Conservation (phyloP, 37 sponge, comb jelly and placozoan genomes). For the Axinella damicornis region DNA sequence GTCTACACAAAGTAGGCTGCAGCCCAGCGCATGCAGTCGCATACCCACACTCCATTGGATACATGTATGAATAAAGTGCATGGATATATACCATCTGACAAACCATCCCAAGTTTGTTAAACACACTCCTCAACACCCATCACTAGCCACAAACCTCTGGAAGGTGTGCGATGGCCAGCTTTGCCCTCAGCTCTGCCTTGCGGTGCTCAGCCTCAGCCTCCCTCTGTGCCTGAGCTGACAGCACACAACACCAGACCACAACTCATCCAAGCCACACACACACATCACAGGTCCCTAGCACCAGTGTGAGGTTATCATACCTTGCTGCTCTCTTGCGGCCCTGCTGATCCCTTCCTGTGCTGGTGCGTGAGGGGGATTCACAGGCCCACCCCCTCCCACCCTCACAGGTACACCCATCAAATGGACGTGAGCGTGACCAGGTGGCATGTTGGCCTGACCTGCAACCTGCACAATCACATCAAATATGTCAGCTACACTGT, state of each 20-base stretch:
- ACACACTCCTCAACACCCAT: too few species aligned
- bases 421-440: neutral
- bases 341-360: neutral
- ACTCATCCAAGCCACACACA: too few species aligned
- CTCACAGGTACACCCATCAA: neutral
- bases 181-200: constrained; percentile 3
- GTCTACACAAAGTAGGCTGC: too few species aligned
- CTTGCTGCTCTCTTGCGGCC: neutral
- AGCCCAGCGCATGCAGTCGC: too few species aligned
- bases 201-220: constrained; percentile 4
- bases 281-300: too few species aligned
- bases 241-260: neutral
- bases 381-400: neutral
- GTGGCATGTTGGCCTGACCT: neutral
- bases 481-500: neutral
- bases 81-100: too few species aligned
- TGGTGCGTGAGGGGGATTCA: neutral
- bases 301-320: neutral
- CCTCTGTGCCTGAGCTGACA: constrained; percentile 13
- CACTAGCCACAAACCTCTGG: constrained; percentile 1
- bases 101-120: too few species aligned
- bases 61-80: too few species aligned
- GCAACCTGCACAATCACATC: too few species aligned
- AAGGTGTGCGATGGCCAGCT: neutral
- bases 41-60: too few species aligned